Evolutionary conservation across 2,888 invertebrate species (phyloP).

Genomic region (Phytoseiulus persimilis): DNA sequence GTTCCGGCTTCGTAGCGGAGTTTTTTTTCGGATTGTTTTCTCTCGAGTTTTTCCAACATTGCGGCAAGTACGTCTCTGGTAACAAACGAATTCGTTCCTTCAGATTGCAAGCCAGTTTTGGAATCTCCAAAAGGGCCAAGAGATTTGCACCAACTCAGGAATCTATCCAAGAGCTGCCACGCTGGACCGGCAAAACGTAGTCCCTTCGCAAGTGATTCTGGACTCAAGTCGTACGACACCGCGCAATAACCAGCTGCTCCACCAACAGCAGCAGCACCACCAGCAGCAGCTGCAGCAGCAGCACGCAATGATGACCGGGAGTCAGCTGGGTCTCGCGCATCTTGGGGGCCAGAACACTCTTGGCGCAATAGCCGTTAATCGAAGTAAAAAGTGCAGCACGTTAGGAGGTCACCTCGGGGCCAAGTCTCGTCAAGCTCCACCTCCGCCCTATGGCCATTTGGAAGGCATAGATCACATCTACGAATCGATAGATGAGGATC

Average conservation of each 20-base stretch:
- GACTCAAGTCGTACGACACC: slow-evolving; percentile 37
- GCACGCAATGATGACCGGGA: slow-evolving; percentile 41
- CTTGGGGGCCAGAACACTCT: slow-evolving; percentile 51
- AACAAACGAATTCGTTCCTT: background rate
- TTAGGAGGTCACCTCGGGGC: slow-evolving; percentile 60
- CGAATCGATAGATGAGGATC: slow-evolving; percentile 62
- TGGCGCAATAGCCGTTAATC: slow-evolving; percentile 53
- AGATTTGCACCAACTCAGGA: slow-evolving; percentile 33
- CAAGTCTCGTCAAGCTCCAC: slow-evolving; percentile 58
- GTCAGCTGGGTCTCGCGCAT: slow-evolving; percentile 29
- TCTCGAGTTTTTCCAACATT: background rate
- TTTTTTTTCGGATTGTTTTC: background rate
- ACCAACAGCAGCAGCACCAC: slow-evolving; percentile 41
- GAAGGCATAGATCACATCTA: slow-evolving; percentile 60
- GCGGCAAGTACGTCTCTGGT: background rate
- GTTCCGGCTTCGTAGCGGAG: too few species aligned
- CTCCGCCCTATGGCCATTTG: slow-evolving; percentile 42
- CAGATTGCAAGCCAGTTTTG: slow-evolving; percentile 39
- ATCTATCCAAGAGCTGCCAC: slow-evolving; percentile 37
- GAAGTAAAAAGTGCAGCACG: slow-evolving; percentile 44
- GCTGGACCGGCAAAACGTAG: slow-evolving; percentile 35
- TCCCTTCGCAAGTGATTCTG: slow-evolving; percentile 33
- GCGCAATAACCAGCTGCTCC: slow-evolving; percentile 38
- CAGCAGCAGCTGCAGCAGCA: slow-evolving; percentile 42
- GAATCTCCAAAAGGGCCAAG: slow-evolving; percentile 36